Evolutionary conservation across 2,888 invertebrate species (phyloP).

Genomic region (Calliopum simillimum): DNA sequence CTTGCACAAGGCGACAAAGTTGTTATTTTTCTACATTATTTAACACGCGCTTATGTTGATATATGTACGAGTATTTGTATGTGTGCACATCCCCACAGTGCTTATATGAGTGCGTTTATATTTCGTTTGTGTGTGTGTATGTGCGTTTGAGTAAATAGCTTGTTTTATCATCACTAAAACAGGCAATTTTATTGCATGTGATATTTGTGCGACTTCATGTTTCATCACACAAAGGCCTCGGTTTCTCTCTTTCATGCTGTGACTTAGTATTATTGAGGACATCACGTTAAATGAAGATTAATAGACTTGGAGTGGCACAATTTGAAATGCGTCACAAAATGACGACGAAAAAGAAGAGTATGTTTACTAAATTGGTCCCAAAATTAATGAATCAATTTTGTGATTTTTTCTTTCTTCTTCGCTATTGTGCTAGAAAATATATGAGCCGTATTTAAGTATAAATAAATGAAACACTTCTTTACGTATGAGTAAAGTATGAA

Average conservation of each 20-base stretch:
- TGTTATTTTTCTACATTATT: conserved; percentile 19
- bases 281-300: conserved; percentile 11
- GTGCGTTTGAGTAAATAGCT: conserved; percentile 3
- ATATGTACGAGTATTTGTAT: conserved; percentile 1
- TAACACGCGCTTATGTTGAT: conserved; percentile 20
- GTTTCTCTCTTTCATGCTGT: too few relatives aligned
- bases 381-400: too few relatives aligned
- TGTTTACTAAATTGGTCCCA: too few relatives aligned
- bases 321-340: too few relatives aligned
- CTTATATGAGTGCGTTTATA: neutral
- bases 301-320: neutral
- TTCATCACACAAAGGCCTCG: too few relatives aligned
- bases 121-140: conserved; percentile 15
- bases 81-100: conserved; percentile 8
- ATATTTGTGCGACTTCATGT: neutral
- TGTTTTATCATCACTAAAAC: conserved; percentile 29
- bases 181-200: conserved; percentile 18
- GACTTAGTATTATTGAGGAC: neutral
- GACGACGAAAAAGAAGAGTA: too few relatives aligned
- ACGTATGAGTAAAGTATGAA: too few relatives aligned
- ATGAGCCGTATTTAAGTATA: too few relatives aligned
- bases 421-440: too few relatives aligned
- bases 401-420: too few relatives aligned
- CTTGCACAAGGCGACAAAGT: conserved; percentile 2
- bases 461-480: too few relatives aligned